Conservation (phyloP, 2,888 invertebrate species). For the Eucriotettix oculatus region DNA sequence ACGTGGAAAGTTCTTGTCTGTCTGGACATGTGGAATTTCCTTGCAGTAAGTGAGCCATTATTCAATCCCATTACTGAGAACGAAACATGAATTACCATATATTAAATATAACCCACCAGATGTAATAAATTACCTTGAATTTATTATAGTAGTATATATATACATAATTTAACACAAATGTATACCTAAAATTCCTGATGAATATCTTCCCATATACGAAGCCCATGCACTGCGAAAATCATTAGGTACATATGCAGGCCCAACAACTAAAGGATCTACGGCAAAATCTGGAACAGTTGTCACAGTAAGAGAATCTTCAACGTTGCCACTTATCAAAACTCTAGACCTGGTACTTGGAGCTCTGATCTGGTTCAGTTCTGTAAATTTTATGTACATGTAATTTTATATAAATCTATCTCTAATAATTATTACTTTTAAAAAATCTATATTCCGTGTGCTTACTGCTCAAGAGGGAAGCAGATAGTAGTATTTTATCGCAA, state of each 20-base stretch:
- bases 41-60: slow-evolving; percentile 38
- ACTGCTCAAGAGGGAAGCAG: too few species aligned
- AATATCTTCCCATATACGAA: slow-evolving; percentile 40
- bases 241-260: slow-evolving; percentile 50
- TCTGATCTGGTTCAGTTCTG: slow-evolving; percentile 57
- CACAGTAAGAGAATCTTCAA: slow-evolving; percentile 38
- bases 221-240: slow-evolving; percentile 48
- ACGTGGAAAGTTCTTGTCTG: slow-evolving; percentile 55
- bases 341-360: slow-evolving; percentile 39
- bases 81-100: neutral
- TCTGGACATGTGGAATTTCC: slow-evolving; percentile 38
- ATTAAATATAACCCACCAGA: neutral
- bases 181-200: slow-evolving; percentile 62
- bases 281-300: slow-evolving; percentile 47
- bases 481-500: too few species aligned
- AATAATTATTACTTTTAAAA: neutral
- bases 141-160: too few species aligned
- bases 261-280: slow-evolving; percentile 56
- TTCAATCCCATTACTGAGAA: slow-evolving; percentile 57
- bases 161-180: too few species aligned
- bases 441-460: neutral
- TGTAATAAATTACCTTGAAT: too few species aligned
- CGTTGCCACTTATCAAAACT: slow-evolving; percentile 45
- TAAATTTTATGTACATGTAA: slow-evolving; percentile 11
- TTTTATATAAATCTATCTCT: neutral